phyloP scores from a whole-genome alignment of 2,113 vertebrate species.

The Stigmatopora nigra region DNA sequence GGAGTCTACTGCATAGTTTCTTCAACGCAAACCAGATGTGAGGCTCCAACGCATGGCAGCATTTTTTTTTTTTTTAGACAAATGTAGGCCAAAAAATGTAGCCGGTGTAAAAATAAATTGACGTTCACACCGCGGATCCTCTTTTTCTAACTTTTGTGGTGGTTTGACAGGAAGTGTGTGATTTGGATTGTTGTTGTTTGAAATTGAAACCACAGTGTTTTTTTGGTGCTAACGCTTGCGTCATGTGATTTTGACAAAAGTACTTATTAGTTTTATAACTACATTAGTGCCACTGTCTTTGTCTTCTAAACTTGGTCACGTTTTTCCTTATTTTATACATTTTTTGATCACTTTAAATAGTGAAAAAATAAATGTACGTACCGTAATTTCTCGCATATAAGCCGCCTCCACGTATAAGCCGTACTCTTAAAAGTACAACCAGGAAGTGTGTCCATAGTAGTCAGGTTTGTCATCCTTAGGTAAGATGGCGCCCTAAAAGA shows the following conservation, averaged over 20 bases:
- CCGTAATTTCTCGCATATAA: too few relatives aligned
- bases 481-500: too few relatives aligned
- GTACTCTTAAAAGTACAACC: too few relatives aligned
- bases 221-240: background rate
- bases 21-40: slow-evolving; percentile 76
- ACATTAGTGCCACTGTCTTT: slow-evolving; percentile 16
- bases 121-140: slow-evolving; percentile 39
- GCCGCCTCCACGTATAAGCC: too few relatives aligned
- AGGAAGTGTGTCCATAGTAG: too few relatives aligned
- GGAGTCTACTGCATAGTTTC: slow-evolving; percentile 71
- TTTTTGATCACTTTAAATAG: too few relatives aligned
- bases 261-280: slow-evolving; percentile 33
- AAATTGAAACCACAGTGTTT: slow-evolving; percentile 24
- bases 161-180: slow-evolving; percentile 45
- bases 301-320: background rate
- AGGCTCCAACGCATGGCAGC: slow-evolving; percentile 70
- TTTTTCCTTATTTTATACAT: too few relatives aligned
- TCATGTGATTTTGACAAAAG: slow-evolving; percentile 33
- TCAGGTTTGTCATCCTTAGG: too few relatives aligned
- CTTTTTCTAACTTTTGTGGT: slow-evolving; percentile 35
- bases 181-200: slow-evolving; percentile 61
- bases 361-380: too few relatives aligned
- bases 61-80: slow-evolving; percentile 54
- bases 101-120: slow-evolving; percentile 58
- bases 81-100: slow-evolving; percentile 62